Percentiles rank a stretch among this genome's conserved stretches.
Conservation (phyloP, 2,888 invertebrate genomes). For the Sinotaia quadrata region DNA sequence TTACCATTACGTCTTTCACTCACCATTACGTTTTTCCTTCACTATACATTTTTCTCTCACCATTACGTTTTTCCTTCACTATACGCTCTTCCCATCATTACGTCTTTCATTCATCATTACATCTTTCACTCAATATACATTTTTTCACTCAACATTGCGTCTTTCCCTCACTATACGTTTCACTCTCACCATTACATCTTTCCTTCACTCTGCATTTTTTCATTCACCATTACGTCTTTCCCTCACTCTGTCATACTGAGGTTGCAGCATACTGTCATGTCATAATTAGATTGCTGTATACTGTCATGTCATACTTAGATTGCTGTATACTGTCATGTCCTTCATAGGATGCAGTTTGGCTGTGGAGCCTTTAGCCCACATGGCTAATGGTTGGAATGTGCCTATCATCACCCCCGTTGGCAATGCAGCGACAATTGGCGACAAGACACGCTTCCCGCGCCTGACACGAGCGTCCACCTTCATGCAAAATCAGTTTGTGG, state of each 20-base stretch:
- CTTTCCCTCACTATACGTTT: not conserved
- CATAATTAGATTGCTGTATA: too few species aligned
- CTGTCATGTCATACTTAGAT: conserved; percentile 18
- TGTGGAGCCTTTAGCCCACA: conserved; percentile 41
- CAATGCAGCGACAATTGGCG: conserved; percentile 40
- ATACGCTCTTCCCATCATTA: too few species aligned
- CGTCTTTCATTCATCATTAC: not conserved
- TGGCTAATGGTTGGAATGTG: conserved; percentile 49
- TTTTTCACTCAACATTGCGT: not conserved
- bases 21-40: not conserved
- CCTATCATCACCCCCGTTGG: conserved; percentile 49
- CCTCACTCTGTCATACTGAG: too few species aligned
- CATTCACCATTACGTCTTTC: not conserved
- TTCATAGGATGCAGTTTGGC: conserved; percentile 44
- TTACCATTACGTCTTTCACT: not conserved
- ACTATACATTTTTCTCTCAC: not conserved
- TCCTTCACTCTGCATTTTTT: not conserved
- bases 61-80: too few species aligned
- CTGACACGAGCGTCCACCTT: conserved; percentile 47
- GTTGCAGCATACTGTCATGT: too few species aligned
- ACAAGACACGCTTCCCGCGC: conserved; percentile 48
- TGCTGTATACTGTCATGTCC: not conserved
- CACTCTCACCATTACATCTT: not conserved
- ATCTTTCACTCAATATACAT: not conserved
- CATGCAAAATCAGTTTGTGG: conserved; percentile 30